A percentile compares a stretch with the other conserved stretches of the same genome.
phyloP scores from a whole-genome alignment of 2,113 vertebrate genomes.

The Calidris pugnax region DNA sequence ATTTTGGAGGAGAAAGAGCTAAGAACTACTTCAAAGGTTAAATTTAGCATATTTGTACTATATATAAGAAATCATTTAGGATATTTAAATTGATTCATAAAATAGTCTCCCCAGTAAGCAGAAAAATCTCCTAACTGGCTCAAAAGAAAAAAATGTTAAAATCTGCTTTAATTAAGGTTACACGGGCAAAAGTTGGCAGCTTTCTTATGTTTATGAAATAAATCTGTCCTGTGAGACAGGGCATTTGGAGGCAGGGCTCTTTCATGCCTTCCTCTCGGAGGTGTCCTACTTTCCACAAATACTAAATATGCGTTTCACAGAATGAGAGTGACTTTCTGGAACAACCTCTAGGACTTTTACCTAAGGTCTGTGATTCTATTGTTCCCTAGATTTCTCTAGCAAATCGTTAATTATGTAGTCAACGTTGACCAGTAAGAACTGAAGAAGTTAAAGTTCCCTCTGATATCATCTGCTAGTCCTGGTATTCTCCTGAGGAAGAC shows the following conservation, averaged over 20 bases:
- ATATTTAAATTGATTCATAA: constrained; percentile 13
- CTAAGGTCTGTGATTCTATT: not conserved
- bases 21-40: constrained; percentile 41
- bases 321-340: not conserved
- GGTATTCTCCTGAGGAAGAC: not conserved
- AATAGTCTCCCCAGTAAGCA: not conserved
- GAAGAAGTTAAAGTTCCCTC: not conserved
- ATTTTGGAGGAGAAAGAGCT: not conserved
- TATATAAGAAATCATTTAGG: not conserved
- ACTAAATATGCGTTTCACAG: not conserved
- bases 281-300: not conserved
- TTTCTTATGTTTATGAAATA: constrained; percentile 14
- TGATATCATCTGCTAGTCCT: not conserved
- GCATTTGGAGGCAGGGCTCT: not conserved
- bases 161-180: not conserved
- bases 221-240: not conserved
- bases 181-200: not conserved
- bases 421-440: not conserved
- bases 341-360: not conserved
- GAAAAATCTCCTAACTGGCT: not conserved
- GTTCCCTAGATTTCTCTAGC: not conserved
- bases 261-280: not conserved
- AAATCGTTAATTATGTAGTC: not conserved
- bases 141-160: not conserved
- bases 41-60: not conserved